phyloP scores from a whole-genome alignment of 2,888 invertebrate species.

The Drosophila borealis region DNA sequence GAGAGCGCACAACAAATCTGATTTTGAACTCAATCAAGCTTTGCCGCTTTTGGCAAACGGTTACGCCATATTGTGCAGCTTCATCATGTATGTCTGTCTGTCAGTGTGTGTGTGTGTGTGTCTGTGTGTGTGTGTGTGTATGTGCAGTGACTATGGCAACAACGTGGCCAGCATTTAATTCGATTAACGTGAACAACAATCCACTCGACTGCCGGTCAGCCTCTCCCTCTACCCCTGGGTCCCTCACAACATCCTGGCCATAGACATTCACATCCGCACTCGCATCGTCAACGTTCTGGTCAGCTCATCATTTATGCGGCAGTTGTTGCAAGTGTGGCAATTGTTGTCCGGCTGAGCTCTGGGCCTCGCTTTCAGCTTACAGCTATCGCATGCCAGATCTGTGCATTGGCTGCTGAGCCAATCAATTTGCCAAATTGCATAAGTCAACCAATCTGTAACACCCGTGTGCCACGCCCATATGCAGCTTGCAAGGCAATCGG shows the following conservation, averaged over 20 bases:
- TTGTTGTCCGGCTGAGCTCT: not conserved
- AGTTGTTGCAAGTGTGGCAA: constrained; percentile 32
- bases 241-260: constrained; percentile 1
- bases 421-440: constrained; percentile 60
- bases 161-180: constrained; percentile 63
- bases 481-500: not conserved
- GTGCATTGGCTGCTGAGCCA: constrained; percentile 14
- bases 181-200: constrained; percentile 48
- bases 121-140: not conserved
- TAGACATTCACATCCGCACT: not conserved
- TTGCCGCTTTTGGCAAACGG: constrained; percentile 42
- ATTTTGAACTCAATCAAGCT: constrained; percentile 66
- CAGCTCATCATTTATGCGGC: constrained; percentile 60
- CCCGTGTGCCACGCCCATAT: constrained; percentile 10
- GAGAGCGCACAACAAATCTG: constrained; percentile 60
- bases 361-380: not conserved
- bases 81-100: constrained; percentile 4
- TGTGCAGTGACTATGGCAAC: constrained; percentile 33
- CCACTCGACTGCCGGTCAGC: constrained; percentile 6
- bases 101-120: constrained; percentile 1
- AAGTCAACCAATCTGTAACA: constrained; percentile 10
- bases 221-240: not conserved
- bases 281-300: constrained; percentile 3
- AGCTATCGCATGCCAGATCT: constrained; percentile 2
- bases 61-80: constrained; percentile 51